Evolutionary conservation across 1,140 invertebrate genomes (phyloP), one percentile per base, ranked within the genome.

Genomic region (Hylaeus volcanicus): DNA sequence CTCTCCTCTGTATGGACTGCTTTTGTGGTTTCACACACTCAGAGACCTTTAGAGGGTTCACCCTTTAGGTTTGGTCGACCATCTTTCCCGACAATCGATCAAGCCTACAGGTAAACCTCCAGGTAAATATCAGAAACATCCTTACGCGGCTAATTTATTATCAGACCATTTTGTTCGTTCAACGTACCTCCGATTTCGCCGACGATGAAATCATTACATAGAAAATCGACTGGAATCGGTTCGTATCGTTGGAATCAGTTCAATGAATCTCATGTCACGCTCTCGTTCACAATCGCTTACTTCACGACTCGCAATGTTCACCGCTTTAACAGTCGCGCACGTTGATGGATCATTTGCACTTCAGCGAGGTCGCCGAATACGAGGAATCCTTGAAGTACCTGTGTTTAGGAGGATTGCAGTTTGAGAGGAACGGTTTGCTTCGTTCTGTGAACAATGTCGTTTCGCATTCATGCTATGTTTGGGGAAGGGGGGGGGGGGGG

Each of bases 241-340:
- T 26, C 45, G 53, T 37, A 58, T 48, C 15, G 37, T 69, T 69
- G 1, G 8, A 48, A 48, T 6, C 12, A 37, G 4, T 70, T 77
- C n/a, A 3, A 69, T 4, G 39, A 63, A 26, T 1, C 11, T 80
- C 63, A 70, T 81, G 43, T 76, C 81, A 77, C 68, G 58, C 73
- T 83, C 81, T 83, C 72, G 66, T 79, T 86, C 74, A 82, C 80
- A 58, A 55, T 82, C 85, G 84, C 84, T 86, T 86, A 41, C 45
- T 69, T 86, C 79, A 79, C 75, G 55, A 68, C 55, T 83, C 79
- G 53, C 75, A 86, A 53, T 73, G 14, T 56, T 82, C 84, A 85
- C 71, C 74, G 69, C 69, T 64, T 69, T 64, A 70, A 56, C 56
- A 58, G 51, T 68, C 63, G 58, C 51, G 73, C 83, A 82, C 70